Conservation (phyloP, 2,888 invertebrate species). For the Anarsia innoxiella region DNA sequence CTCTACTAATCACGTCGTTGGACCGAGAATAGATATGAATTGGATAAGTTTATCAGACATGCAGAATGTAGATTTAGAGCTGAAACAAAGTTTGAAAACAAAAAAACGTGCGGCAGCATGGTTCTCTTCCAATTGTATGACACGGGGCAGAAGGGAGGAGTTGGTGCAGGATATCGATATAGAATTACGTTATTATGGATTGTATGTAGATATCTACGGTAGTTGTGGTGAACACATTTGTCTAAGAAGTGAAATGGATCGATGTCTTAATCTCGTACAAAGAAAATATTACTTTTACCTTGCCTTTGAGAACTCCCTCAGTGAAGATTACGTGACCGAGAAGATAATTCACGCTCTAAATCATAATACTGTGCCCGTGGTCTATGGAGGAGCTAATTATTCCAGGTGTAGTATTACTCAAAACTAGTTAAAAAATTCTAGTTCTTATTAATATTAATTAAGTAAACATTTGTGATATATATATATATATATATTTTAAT, state of each 20-base stretch:
- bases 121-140: constrained; percentile 38
- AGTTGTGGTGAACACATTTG: constrained; percentile 21
- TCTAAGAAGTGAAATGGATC: constrained; percentile 17
- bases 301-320: constrained; percentile 45
- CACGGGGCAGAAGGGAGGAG: neutral
- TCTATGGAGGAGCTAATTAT: constrained; percentile 71
- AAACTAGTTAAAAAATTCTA: too few relatives aligned
- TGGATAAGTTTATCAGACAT: neutral
- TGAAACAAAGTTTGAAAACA: neutral
- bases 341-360: constrained; percentile 25
- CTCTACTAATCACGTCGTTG: neutral
- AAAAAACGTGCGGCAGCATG: constrained; percentile 51
- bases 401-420: constrained; percentile 17
- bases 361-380: constrained; percentile 75
- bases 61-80: neutral
- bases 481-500: too few relatives aligned
- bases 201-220: constrained; percentile 26
- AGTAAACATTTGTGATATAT: neutral
- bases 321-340: constrained; percentile 42
- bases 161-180: neutral
- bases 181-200: constrained; percentile 13
- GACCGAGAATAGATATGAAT: neutral
- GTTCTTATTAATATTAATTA: neutral
- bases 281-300: constrained; percentile 47
- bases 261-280: constrained; percentile 32